phyloP scores from a whole-genome alignment of 2,113 vertebrate species.

The Cisticola juncidis region DNA sequence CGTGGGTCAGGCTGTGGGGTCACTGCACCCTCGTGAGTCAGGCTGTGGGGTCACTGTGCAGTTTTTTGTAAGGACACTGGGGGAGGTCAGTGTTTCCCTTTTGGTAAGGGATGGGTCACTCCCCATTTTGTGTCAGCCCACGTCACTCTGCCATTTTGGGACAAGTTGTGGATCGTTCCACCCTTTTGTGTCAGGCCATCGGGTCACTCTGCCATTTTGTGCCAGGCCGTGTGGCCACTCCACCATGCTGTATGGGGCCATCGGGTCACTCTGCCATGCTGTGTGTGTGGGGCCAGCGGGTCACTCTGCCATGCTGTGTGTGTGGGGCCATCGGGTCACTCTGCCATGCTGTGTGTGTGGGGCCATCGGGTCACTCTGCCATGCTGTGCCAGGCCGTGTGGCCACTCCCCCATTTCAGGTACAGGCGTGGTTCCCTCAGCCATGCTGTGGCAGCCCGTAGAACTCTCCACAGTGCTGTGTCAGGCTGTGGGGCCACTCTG shows the following conservation, averaged over 20 bases:
- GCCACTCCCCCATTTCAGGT: not conserved
- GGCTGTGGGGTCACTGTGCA: too few species aligned
- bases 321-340: too few species aligned
- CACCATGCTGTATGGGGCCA: too few species aligned
- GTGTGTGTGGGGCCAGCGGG: too few species aligned
- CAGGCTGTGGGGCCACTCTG: not conserved
- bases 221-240: not conserved
- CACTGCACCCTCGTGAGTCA: fast-evolving
- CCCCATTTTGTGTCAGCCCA: not conserved
- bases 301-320: too few species aligned
- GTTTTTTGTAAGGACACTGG: too few species aligned
- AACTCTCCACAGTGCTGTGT: not conserved
- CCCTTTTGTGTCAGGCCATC: not conserved
- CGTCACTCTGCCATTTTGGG: not conserved
- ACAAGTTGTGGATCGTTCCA: not conserved
- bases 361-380: fast-evolving
- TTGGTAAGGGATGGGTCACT: too few species aligned
- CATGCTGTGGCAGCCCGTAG: not conserved
- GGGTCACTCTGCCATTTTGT: not conserved
- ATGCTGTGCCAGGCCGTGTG: too few species aligned
- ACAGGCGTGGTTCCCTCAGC: not conserved
- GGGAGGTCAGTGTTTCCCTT: too few species aligned
- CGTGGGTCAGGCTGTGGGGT: not conserved
- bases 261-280: not conserved
- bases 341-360: not conserved